A percentile compares a stretch with the other conserved stretches of the same genome.
Evolutionary conservation across 1,140 invertebrate genomes (phyloP).

Genomic region (Hydropsyche tenuis): DNA sequence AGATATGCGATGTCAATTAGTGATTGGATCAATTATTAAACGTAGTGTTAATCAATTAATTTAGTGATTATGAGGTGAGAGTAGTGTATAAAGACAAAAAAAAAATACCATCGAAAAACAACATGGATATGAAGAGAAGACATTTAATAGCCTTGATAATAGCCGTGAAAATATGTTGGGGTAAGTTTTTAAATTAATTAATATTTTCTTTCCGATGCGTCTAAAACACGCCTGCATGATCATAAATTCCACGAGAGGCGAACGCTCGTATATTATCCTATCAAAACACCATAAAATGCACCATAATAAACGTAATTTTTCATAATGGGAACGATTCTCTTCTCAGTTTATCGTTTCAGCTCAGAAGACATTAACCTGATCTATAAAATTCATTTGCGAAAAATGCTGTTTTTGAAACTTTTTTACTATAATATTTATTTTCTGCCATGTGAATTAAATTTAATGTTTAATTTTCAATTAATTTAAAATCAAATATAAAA

Average conservation of each 20-base stretch:
- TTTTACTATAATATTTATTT: no score
- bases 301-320: conserved; percentile 7
- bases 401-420: no score
- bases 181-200: conserved; percentile 10
- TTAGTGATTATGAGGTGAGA: conserved; percentile 3
- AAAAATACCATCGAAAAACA: neutral
- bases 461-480: no score
- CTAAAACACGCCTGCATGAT: neutral
- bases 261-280: conserved; percentile 15
- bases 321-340: conserved; percentile 2
- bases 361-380: neutral
- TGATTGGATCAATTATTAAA: no score
- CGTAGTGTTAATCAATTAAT: neutral
- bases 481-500: no score
- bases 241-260: neutral
- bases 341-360: neutral
- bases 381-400: no score
- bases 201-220: no score
- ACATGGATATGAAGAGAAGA: neutral
- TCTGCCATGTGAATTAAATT: no score
- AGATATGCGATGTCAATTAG: no score
- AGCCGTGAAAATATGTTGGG: neutral
- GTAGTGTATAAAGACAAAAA: neutral
- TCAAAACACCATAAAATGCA: conserved; percentile 13
- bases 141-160: neutral